phyloP scores from a whole-genome alignment of 2,113 vertebrate genomes.

The Petrocephalus zakoni region DNA sequence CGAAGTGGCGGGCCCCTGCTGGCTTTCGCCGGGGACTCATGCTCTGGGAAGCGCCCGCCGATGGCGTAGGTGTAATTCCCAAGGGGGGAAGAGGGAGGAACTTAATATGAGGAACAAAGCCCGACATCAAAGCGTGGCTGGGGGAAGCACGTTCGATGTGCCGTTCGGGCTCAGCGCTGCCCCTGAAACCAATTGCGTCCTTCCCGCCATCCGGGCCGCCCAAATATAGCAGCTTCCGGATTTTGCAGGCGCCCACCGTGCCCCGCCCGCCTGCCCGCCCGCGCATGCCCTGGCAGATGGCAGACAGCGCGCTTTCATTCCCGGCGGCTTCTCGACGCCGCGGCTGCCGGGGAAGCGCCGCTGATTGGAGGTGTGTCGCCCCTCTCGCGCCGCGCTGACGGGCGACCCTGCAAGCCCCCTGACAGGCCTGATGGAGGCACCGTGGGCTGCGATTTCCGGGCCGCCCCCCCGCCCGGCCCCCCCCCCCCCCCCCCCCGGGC shows the following conservation, averaged over 20 bases:
- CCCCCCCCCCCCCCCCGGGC: too few relatives aligned
- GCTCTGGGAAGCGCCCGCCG: background rate
- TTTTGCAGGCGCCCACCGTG: background rate
- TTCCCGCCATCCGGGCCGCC: background rate
- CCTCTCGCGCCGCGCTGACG: background rate
- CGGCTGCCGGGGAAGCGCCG: background rate
- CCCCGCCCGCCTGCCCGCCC: background rate
- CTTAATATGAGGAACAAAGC: background rate
- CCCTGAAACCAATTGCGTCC: background rate
- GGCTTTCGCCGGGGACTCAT: background rate
- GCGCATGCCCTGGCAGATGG: background rate
- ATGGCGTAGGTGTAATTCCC: background rate
- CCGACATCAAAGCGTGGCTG: background rate
- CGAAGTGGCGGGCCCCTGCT: background rate
- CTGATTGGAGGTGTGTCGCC: background rate
- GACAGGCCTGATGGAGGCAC: background rate
- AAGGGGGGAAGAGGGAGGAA: background rate
- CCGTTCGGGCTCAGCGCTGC: background rate
- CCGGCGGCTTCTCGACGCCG: background rate
- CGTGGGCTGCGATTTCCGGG: background rate
- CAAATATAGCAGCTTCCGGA: conserved; percentile 1
- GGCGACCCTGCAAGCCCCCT: conserved; percentile 5
- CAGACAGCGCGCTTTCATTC: background rate
- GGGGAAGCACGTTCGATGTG: background rate
- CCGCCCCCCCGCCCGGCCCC: too few relatives aligned